Percentiles rank a stretch among this genome's conserved stretches.
These are phyloP conservation scores for Xanthia togata DNA, from an alignment of 2,888 invertebrate species.

Conservation along the genomic window DNA sequence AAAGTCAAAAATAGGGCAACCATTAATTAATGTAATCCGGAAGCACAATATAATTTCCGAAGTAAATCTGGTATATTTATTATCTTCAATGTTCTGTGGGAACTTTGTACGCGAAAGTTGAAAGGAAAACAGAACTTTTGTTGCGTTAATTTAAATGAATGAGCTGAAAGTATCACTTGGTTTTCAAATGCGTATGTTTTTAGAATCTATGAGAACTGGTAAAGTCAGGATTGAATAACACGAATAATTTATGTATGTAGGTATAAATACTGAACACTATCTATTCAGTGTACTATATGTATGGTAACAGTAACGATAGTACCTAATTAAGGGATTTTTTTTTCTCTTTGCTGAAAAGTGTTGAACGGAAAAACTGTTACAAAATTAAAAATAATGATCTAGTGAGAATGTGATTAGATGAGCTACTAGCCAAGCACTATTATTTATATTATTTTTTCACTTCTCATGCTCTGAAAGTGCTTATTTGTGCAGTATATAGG, in stretches of 20 bases:
- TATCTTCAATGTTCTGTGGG: constrained; percentile 31
- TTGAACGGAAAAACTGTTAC: neutral
- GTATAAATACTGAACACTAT: neutral
- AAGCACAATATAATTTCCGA: constrained; percentile 41
- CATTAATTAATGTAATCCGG: constrained; percentile 46
- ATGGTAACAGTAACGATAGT: neutral
- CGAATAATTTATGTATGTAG: neutral
- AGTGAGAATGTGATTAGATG: neutral
- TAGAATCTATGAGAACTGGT: neutral
- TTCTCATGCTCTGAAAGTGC: too few species aligned
- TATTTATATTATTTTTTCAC: too few species aligned
- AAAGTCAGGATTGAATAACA: neutral
- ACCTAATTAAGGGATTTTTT: neutral
- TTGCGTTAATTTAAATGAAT: constrained; percentile 13
- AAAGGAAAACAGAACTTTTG: constrained; percentile 17
- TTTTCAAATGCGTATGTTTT: constrained; percentile 8
- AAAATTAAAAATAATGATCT: neutral
- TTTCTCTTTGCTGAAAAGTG: neutral
- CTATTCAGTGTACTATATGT: too few species aligned
- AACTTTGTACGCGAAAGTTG: constrained; percentile 12
- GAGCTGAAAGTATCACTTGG: neutral
- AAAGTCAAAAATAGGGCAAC: constrained; percentile 37
- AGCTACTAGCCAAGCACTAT: too few species aligned
- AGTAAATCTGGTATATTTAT: constrained; percentile 44
- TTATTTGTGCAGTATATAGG: too few species aligned